phyloP scores from a whole-genome alignment of 2,888 invertebrate genomes.

The Tuberolachnus salignus region DNA sequence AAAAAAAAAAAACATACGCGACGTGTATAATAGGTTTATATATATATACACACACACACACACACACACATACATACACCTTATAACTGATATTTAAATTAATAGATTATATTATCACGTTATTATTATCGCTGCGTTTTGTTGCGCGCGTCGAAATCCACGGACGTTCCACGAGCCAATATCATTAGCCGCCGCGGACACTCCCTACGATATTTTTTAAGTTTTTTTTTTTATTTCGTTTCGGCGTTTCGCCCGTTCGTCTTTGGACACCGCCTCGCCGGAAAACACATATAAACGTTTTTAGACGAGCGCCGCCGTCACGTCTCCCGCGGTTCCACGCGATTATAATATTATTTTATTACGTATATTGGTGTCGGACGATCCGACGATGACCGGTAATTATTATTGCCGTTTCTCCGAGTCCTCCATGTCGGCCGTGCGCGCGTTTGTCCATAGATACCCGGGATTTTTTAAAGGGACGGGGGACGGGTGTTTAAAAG shows the following conservation, averaged over 20 bases:
- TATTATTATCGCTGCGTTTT: constrained; percentile 42
- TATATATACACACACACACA: neutral
- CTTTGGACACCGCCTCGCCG: neutral
- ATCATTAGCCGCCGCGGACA: constrained; percentile 29
- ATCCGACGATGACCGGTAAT: too few relatives aligned
- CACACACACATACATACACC: neutral
- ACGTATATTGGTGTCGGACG: too few relatives aligned
- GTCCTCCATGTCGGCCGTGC: too few relatives aligned
- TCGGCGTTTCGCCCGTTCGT: neutral
- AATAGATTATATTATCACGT: constrained; percentile 42
- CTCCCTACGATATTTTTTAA: constrained; percentile 3
- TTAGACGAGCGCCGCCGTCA: neutral
- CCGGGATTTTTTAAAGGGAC: too few relatives aligned
- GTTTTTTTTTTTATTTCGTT: neutral
- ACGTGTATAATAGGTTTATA: too few relatives aligned
- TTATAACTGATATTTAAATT: constrained; percentile 38
- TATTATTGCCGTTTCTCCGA: too few relatives aligned
- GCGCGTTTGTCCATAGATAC: too few relatives aligned
- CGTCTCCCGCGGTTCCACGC: neutral
- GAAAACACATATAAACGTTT: neutral
- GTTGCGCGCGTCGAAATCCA: constrained; percentile 21
- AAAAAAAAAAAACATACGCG: too few relatives aligned
- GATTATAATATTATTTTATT: neutral
- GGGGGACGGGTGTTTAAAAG: too few relatives aligned
- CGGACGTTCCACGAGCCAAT: neutral